Conservation (phyloP, 2,888 invertebrate species). For the Macrophya annulata region DNA sequence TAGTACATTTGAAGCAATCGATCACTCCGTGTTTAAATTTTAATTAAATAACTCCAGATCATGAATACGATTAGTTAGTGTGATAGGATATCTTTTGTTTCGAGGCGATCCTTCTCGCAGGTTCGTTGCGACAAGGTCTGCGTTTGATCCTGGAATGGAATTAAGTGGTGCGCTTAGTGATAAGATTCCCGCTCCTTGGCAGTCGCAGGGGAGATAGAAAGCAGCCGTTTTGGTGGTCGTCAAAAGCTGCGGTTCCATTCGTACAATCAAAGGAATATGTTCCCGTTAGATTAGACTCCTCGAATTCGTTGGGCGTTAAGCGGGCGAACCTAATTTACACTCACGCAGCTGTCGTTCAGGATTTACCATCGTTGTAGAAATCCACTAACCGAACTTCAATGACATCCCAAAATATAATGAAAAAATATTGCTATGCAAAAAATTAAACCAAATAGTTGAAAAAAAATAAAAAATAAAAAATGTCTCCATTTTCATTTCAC, state of each 20-base stretch:
- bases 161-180: slow-evolving; percentile 57
- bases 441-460: neutral
- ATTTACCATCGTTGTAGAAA: neutral
- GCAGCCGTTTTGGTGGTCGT: slow-evolving; percentile 40
- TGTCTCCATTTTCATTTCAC: neutral
- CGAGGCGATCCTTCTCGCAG: slow-evolving; percentile 56
- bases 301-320: slow-evolving; percentile 34
- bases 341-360: neutral
- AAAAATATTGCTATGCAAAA: neutral
- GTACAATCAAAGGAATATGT: slow-evolving; percentile 53
- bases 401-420: neutral
- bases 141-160: slow-evolving; percentile 57
- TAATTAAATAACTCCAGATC: neutral
- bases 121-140: slow-evolving; percentile 53
- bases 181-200: slow-evolving; percentile 49
- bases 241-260: slow-evolving; percentile 47
- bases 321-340: slow-evolving; percentile 17
- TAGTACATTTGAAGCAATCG: neutral
- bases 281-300: slow-evolving; percentile 49
- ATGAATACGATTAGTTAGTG: slow-evolving; percentile 8
- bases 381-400: neutral
- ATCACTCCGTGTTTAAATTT: neutral
- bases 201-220: slow-evolving; percentile 32
- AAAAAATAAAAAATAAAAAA: neutral
- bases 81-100: slow-evolving; percentile 57